Percentiles rank a stretch among this genome's conserved stretches.
These are phyloP conservation scores for Frieseomelitta varia DNA, from an alignment of 1,140 invertebrate genomes.

Conservation along the genomic window DNA sequence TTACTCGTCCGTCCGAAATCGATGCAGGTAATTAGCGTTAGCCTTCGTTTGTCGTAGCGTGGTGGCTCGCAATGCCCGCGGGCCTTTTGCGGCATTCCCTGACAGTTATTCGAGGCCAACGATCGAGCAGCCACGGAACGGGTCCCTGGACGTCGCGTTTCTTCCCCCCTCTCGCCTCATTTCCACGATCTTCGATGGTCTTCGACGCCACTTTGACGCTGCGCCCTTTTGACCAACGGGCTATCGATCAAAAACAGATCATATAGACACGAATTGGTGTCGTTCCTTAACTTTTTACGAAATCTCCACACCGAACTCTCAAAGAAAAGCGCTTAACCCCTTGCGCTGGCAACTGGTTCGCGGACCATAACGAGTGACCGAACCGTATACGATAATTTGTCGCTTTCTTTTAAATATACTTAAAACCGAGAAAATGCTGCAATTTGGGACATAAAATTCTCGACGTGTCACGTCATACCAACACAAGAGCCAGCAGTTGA, in stretches of 20 bases:
- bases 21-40: slow-evolving; percentile 56
- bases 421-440: no score
- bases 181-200: slow-evolving; percentile 3
- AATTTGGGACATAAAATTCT: no score
- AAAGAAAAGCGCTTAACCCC: background rate
- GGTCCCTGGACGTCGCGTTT: slow-evolving; percentile 41
- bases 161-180: slow-evolving; percentile 6
- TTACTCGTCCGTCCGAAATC: slow-evolving; percentile 6
- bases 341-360: no score
- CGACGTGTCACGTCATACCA: no score
- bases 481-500: no score
- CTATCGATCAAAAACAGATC: no score
- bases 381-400: no score
- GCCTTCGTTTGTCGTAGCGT: slow-evolving; percentile 44
- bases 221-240: background rate
- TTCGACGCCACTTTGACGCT: background rate
- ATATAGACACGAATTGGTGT: no score
- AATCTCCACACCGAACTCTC: background rate
- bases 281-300: background rate
- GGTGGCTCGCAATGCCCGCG: slow-evolving; percentile 57
- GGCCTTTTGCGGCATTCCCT: slow-evolving; percentile 63
- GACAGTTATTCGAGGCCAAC: slow-evolving; percentile 69
- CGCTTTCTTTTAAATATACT: no score
- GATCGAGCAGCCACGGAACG: slow-evolving; percentile 53
- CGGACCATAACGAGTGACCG: no score